Evolutionary conservation across 1,140 invertebrate species (phyloP).

Genomic region (Cataglyphis hispanica): DNA sequence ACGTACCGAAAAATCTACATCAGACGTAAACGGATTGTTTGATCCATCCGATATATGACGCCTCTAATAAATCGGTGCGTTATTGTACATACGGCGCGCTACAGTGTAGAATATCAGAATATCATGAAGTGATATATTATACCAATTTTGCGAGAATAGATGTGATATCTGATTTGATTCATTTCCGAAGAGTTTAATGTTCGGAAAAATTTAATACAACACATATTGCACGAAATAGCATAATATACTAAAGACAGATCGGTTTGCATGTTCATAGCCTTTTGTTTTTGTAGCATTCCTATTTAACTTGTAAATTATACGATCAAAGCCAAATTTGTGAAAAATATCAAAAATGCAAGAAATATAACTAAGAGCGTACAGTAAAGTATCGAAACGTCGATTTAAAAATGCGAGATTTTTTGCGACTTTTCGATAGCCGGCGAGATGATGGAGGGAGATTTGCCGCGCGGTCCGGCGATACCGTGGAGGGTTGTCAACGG

Average conservation of each 20-base stretch:
- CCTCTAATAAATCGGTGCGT: conserved; percentile 53
- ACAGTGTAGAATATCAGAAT: conserved; percentile 20
- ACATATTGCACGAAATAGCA: neutral
- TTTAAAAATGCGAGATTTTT: conserved; percentile 25
- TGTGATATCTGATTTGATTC: conserved; percentile 2
- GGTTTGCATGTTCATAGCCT: neutral
- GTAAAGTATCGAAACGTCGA: neutral
- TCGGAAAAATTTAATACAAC: conserved; percentile 5
- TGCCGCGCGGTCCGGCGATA: conserved; percentile 31
- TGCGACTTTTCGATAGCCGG: conserved; percentile 57
- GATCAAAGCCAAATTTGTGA: neutral
- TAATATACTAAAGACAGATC: neutral
- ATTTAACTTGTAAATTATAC: neutral
- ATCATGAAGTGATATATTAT: conserved; percentile 48
- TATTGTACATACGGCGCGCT: conserved; percentile 17
- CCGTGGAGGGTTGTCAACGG: conserved; percentile 76
- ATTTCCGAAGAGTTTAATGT: conserved; percentile 12
- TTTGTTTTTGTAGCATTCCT: neutral
- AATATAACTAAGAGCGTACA: neutral
- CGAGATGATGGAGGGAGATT: neutral
- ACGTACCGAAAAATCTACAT: conserved; percentile 58
- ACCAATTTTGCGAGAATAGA: conserved; percentile 1
- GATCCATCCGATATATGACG: conserved; percentile 57
- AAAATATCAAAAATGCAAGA: neutral
- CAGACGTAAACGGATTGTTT: conserved; percentile 63